A percentile compares a stretch with the other conserved stretches of the same genome.
Conservation (phyloP, 2,888 invertebrate species). For the Incurvaria masculella region DNA sequence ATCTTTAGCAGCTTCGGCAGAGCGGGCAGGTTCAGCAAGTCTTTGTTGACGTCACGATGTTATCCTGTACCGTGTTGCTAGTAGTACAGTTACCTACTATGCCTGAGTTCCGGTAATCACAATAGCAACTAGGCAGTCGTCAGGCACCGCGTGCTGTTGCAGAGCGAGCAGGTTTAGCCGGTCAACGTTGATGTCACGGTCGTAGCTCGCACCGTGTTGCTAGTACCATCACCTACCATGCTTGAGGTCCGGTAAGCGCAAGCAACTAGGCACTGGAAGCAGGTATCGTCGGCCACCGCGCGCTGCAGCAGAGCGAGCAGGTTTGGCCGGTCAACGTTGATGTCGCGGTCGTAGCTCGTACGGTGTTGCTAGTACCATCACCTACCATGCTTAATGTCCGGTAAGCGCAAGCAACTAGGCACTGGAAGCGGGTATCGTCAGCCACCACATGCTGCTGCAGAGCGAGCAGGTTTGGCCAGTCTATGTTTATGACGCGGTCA, state of each 20-base stretch:
- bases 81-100: too few species aligned
- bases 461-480: slow-evolving; percentile 29
- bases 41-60: slow-evolving; percentile 26
- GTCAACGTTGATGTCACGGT: slow-evolving; percentile 26
- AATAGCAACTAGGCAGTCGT: slow-evolving; percentile 44
- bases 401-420: slow-evolving; percentile 45
- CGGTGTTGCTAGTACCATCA: too few species aligned
- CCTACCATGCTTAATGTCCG: slow-evolving; percentile 43
- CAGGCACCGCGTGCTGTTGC: slow-evolving; percentile 35
- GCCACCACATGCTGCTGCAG: slow-evolving; percentile 37
- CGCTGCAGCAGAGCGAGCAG: too few species aligned
- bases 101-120: slow-evolving; percentile 37
- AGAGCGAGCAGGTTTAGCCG: slow-evolving; percentile 31
- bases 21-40: slow-evolving; percentile 29
- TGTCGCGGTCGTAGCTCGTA: too few species aligned
- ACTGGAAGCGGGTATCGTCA: slow-evolving; percentile 32
- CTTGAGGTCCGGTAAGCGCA: too few species aligned
- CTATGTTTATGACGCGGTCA: slow-evolving; percentile 26
- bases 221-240: too few species aligned
- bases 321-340: too few species aligned
- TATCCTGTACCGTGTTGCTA: too few species aligned
- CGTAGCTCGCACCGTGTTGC: too few species aligned
- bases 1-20: slow-evolving; percentile 32
- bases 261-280: neutral
- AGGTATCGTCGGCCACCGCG: neutral